Conservation (phyloP, 2,797 vertebrate genomes). For the Chloroceryle inda region DNA sequence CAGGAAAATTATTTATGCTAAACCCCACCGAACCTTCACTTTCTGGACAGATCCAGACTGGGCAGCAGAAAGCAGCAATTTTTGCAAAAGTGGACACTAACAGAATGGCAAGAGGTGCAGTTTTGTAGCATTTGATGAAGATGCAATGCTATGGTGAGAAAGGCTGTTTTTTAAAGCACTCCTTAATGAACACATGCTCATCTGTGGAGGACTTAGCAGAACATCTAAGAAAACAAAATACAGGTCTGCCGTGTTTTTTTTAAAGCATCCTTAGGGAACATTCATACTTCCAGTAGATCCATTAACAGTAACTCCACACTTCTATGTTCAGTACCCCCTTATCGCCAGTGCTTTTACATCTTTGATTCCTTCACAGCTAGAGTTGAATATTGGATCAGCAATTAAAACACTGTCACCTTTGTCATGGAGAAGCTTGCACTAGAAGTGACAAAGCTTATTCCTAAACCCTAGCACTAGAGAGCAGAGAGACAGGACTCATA, state of each 20-base stretch:
- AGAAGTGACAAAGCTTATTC: background rate
- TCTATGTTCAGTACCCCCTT: background rate
- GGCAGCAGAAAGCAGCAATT: background rate
- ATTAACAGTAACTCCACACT: background rate
- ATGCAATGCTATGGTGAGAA: background rate
- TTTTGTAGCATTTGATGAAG: background rate
- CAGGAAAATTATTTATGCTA: background rate
- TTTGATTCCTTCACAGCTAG: background rate
- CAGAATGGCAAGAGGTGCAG: background rate
- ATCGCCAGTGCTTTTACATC: background rate
- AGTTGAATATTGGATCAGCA: background rate
- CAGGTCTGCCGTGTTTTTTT: background rate
- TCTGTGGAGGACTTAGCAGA: background rate
- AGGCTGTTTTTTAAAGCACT: background rate
- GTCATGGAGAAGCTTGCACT: background rate
- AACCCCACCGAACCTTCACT: background rate
- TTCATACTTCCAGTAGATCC: background rate
- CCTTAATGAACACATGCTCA: rapidly evolving
- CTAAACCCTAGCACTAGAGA: background rate
- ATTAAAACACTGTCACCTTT: background rate
- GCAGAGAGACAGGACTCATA: background rate
- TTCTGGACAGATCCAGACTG: background rate
- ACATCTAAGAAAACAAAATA: background rate
- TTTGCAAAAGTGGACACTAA: background rate
- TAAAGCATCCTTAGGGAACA: background rate